Conservation (phyloP, 2,797 vertebrate genomes). For the Pipistrellus kuhlii region DNA sequence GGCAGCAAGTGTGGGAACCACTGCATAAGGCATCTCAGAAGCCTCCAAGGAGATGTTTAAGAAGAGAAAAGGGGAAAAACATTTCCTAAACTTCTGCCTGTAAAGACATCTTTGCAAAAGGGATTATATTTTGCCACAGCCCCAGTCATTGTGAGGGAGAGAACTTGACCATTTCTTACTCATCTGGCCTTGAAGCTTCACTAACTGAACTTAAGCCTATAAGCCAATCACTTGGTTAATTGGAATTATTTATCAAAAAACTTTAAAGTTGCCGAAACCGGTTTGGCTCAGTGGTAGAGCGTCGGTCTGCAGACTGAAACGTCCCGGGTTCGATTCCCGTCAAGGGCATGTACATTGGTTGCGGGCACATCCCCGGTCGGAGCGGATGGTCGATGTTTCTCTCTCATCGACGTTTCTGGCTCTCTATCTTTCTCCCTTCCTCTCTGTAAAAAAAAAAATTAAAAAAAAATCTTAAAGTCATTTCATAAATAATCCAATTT, state of each 20-base stretch:
- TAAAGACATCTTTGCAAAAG: conserved; percentile 21
- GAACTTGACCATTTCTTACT: neutral
- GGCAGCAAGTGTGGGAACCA: neutral
- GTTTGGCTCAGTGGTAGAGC: too few species aligned
- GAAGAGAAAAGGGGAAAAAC: neutral
- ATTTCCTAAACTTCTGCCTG: neutral
- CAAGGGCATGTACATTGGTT: too few species aligned
- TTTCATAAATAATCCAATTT: neutral
- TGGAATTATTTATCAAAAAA: conserved; percentile 47
- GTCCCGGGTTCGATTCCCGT: too few species aligned
- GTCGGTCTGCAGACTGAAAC: too few species aligned
- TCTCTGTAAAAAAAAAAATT: too few species aligned
- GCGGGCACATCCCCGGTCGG: too few species aligned
- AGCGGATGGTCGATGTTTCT: too few species aligned
- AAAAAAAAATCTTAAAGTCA: neutral
- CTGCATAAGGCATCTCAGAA: conserved; percentile 27
- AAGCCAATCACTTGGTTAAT: conserved; percentile 14
- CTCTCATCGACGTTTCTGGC: too few species aligned
- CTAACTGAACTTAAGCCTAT: conserved; percentile 12
- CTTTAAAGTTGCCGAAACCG: neutral
- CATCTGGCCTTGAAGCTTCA: neutral
- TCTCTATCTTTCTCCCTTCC: too few species aligned
- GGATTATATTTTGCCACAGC: neutral
- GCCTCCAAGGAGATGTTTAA: neutral
- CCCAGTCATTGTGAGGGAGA: neutral